Conservation (phyloP, 2,797 vertebrate genomes). For the Phrynocephalus guinanensis region DNA sequence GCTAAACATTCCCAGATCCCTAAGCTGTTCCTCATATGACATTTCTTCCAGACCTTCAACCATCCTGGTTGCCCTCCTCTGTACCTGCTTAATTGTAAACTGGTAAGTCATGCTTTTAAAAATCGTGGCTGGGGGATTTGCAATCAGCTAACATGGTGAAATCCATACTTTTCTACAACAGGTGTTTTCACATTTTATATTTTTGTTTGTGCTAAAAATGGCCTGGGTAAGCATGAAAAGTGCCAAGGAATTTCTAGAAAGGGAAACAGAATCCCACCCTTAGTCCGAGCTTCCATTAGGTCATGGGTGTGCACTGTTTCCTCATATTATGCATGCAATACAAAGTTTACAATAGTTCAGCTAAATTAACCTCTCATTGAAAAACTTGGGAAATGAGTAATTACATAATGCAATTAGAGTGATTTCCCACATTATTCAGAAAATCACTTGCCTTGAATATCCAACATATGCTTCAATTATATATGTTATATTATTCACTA, state of each 20-base stretch:
- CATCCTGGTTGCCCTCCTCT: too few species aligned
- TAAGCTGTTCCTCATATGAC: too few species aligned
- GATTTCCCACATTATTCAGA: slow-evolving; percentile 66
- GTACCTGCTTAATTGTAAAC: not conserved
- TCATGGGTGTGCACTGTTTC: slow-evolving; percentile 66
- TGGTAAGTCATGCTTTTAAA: slow-evolving; percentile 18
- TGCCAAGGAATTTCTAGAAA: not conserved
- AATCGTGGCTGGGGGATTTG: not conserved
- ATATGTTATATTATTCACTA: not conserved
- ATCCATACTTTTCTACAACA: not conserved
- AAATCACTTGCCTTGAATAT: slow-evolving; percentile 4
- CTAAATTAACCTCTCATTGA: slow-evolving; percentile 65
- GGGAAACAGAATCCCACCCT: slow-evolving; percentile 28
- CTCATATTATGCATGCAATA: slow-evolving; percentile 66
- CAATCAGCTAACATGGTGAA: slow-evolving; percentile 7
- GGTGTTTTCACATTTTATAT: slow-evolving; percentile 17
- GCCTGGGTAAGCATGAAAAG: slow-evolving; percentile 6
- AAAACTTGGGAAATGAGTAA: slow-evolving; percentile 52
- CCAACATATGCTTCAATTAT: not conserved
- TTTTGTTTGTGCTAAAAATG: slow-evolving; percentile 11
- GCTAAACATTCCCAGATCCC: too few species aligned
- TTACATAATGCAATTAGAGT: slow-evolving; percentile 44
- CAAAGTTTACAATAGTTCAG: slow-evolving; percentile 64
- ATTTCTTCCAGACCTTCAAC: too few species aligned
- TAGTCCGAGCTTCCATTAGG: slow-evolving; percentile 21